Base-by-base conservation (phyloP, 35 echinoderm and acorn worm species). In the Heliocidaris erythrogramma region DNA sequence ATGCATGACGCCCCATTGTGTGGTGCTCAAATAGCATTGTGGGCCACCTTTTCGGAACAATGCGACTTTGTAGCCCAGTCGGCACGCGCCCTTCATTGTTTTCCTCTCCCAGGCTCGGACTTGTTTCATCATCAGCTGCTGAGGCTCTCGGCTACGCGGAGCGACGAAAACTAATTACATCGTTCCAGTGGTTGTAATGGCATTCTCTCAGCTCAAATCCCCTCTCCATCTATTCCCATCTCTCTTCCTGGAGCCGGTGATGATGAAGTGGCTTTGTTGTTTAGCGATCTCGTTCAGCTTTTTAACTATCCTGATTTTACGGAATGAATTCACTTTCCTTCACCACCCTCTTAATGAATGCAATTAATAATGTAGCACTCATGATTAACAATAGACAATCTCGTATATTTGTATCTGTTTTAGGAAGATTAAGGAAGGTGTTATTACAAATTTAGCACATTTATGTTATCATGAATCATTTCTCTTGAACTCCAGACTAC, bases 51-150 rank as follows among this genome's bases (percentile, higher is more conserved):
- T 42, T 30, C 49, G n/a, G 87, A 92, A 92, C 91, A 92, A 92
- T 92, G 49, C 47, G 91, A 59, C 91, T 92, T 92, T 92, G 59
- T 92, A 48, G 48, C 91, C 91, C 48, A 52, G 49, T 48, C 49
- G 49, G 48, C 91, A 92, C 91, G 91, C 50, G 91, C 91, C 91
- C 21, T 56, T 13, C 91, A 92, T 92, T 92, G 91, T 92, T 92
- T 92, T 92, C 48, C 12, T 92, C 17, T 92, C 91, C 32, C 49
- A 13, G 91, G 10, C 91, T 92, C 87, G 49, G 91, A 92, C 35
- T 92, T 92, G 91, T 92, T 92, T 92, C 91, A 48, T 92, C 91
- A 92, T 92, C 91, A 92, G 91, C 91, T 92, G 91, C 91, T 59
- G 16, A 16, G 50, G 91, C 91, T 92, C 48, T 59, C 49, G 91